These are phyloP conservation scores for Epinotia brunnichana DNA, from an alignment of 2,888 invertebrate species.

Conservation along the genomic window DNA sequence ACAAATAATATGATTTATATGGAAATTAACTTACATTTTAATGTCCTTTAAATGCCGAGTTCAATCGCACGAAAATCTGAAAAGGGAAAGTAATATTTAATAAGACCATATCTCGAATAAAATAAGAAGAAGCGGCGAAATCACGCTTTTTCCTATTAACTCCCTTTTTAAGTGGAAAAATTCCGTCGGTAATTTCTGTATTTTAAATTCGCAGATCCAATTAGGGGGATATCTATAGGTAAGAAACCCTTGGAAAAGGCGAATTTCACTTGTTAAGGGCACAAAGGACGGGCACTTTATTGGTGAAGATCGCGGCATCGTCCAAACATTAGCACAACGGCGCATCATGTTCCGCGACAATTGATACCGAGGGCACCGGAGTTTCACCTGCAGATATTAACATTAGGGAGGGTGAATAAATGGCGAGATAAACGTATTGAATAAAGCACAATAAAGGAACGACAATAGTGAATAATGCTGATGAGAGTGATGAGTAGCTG, in stretches of 20 bases:
- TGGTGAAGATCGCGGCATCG: conserved; percentile 28
- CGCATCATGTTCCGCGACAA: conserved; percentile 32
- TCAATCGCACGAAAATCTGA: conserved; percentile 22
- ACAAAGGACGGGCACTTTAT: conserved; percentile 39
- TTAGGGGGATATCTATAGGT: conserved; percentile 49
- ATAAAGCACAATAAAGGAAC: conserved; percentile 5
- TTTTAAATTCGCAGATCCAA: conserved; percentile 53
- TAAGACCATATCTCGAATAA: background rate
- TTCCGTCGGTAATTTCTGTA: conserved; percentile 53
- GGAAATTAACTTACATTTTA: conserved; percentile 31
- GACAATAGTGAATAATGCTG: background rate
- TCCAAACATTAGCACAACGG: conserved; percentile 38
- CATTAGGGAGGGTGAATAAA: conserved; percentile 19
- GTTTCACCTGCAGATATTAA: conserved; percentile 31
- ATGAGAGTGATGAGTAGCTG: background rate
- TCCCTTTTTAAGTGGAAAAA: conserved; percentile 52
- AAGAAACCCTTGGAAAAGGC: conserved; percentile 48
- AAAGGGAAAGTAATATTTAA: conserved; percentile 8
- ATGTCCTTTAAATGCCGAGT: background rate
- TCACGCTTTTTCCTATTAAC: conserved; percentile 13
- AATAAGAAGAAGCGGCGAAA: background rate
- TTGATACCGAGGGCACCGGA: conserved; percentile 29
- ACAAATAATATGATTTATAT: background rate
- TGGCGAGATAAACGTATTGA: background rate
- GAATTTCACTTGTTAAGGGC: conserved; percentile 40